Base-by-base conservation (phyloP, 2,113 vertebrate genomes). In the Terrapene triunguis region DNA sequence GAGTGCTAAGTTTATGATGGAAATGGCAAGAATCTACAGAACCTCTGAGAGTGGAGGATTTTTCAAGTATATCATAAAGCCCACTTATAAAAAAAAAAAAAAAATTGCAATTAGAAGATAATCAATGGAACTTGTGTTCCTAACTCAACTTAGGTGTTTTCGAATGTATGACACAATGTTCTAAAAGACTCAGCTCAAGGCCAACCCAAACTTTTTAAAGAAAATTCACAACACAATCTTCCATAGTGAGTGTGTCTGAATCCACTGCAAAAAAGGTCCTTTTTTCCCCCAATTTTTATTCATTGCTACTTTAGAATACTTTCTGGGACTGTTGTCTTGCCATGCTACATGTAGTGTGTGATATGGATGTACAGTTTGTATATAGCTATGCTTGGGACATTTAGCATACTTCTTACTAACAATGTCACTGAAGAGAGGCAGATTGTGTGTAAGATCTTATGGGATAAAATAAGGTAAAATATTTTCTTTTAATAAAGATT, bases 161-260 rank as follows among this genome's bases (percentile, higher is more conserved):
- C 16, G 80, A 87, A 84, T 93, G 89, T 80, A 76, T 81, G 32
- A 42, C 90, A 80, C 32, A 53, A 80, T 87, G 62, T 25, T 57
- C 89, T 69, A 69, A 90, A 54, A 44, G 57, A 47, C 59, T 84
- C 93, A 12, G 0, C 48, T 74, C n/a, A 81, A 85, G 91, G 79
- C 51, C n/a, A 65, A 82, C 1, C 0, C 48, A 62, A 82, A 54
- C 21, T 5, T 85, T 10, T 2, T 27, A 3, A 29, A 84, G 55
- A 54, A 82, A 95, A 94, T 91, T 90, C 85, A 11, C 17, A 53
- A 85, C 50, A 16, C 53, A 48, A 32, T 2, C 55, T 57, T 48
- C 57, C 81, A 79, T 11, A 93, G 54, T 2, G 12, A 32, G 54
- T 38, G 65, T 2, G 6, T 0, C 3, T 38, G 21, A 44, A 47